A percentile compares a stretch with the other conserved stretches of the same genome.
These are phyloP conservation scores for Arge pagana DNA, from an alignment of 2,888 invertebrate genomes.

Conservation along the genomic window DNA sequence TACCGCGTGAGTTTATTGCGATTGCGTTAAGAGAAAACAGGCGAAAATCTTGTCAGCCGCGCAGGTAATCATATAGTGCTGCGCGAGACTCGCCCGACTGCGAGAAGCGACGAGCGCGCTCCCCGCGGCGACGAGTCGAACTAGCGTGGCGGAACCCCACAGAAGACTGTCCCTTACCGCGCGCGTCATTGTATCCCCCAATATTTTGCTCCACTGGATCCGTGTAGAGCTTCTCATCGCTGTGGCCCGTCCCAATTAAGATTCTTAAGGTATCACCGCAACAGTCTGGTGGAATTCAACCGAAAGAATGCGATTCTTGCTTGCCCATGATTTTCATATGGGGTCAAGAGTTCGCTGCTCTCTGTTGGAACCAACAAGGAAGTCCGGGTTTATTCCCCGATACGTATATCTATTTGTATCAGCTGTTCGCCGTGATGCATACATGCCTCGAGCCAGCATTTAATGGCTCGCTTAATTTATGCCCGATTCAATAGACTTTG, in stretches of 20 bases:
- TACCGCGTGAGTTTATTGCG: no score
- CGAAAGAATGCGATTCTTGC: no score
- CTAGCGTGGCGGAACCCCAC: no score
- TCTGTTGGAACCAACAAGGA: conserved; percentile 8
- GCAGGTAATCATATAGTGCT: no score
- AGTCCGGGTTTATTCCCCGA: conserved; percentile 8
- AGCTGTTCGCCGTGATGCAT: background rate
- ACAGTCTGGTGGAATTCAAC: no score
- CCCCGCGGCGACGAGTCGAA: background rate
- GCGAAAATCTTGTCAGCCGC: no score
- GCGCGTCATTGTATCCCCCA: background rate
- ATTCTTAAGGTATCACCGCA: no score
- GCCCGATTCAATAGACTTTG: conserved; percentile 33
- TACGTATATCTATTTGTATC: background rate
- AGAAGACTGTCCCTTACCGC: background rate
- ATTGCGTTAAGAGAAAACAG: no score
- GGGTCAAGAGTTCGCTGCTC: no score
- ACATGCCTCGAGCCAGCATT: conserved; percentile 38
- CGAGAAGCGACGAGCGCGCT: conserved; percentile 27
- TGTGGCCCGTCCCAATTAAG: no score
- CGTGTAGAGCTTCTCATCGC: no score
- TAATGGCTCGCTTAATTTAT: conserved; percentile 53
- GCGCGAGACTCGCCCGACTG: conserved; percentile 29
- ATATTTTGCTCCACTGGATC: background rate
- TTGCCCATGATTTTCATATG: no score